These are phyloP conservation scores for Temnothorax unifasciatus DNA, from an alignment of 2,888 invertebrate species.

Conservation along the genomic window DNA sequence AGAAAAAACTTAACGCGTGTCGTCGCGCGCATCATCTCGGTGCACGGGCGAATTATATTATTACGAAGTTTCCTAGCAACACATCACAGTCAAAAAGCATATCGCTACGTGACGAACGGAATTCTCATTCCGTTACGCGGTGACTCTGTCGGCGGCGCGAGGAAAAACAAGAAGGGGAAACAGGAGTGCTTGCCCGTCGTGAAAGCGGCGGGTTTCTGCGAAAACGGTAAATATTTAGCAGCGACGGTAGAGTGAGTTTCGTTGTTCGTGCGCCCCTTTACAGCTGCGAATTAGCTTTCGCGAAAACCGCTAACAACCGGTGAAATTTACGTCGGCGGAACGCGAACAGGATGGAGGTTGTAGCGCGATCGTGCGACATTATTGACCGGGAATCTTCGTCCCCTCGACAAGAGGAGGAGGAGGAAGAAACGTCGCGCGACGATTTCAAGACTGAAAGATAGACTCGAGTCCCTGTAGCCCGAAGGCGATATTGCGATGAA, in stretches of 20 bases:
- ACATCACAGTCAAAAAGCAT: slow-evolving; percentile 82
- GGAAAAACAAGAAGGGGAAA: background rate
- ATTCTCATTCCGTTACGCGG: slow-evolving; percentile 17
- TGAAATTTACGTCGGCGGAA: background rate
- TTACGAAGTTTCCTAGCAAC: slow-evolving; percentile 73
- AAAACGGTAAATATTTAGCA: background rate
- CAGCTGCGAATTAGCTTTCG: background rate
- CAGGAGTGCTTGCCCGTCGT: background rate
- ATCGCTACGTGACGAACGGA: slow-evolving; percentile 64
- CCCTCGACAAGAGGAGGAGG: background rate
- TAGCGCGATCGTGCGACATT: slow-evolving; percentile 9
- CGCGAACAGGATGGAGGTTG: background rate
- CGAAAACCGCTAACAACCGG: background rate
- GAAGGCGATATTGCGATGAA: slow-evolving; percentile 6
- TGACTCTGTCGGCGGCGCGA: slow-evolving; percentile 11
- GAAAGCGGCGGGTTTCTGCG: background rate
- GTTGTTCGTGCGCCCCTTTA: slow-evolving; percentile 6
- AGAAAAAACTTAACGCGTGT: slow-evolving; percentile 35
- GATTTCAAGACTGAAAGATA: background rate
- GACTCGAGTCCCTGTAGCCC: background rate
- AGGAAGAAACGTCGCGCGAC: slow-evolving; percentile 4
- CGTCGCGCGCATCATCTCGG: slow-evolving; percentile 25
- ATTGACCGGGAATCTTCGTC: background rate
- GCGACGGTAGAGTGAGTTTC: slow-evolving; percentile 14
- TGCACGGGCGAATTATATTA: slow-evolving; percentile 65